Conservation (phyloP, 2,113 vertebrate genomes). For the Gavialis gangeticus region DNA sequence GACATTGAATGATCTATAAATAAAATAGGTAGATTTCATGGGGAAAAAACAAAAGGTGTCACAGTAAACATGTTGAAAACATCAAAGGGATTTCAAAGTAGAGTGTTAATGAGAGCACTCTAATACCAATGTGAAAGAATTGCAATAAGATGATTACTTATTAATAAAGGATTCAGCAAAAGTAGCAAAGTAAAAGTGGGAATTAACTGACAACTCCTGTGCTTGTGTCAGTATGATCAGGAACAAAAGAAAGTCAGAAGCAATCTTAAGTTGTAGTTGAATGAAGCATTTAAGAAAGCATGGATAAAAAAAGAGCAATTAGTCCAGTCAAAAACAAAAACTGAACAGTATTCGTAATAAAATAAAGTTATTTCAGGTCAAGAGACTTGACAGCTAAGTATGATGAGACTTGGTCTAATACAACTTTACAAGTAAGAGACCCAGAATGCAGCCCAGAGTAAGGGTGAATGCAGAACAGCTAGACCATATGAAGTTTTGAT, state of each 20-base stretch:
- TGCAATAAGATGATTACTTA: background rate
- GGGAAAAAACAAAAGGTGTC: background rate
- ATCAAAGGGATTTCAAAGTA: conserved; percentile 19
- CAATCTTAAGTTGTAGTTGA: background rate
- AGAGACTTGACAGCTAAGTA: background rate
- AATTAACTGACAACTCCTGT: background rate
- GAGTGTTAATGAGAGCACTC: background rate
- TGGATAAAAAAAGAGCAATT: background rate
- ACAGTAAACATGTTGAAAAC: background rate
- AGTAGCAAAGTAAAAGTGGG: background rate
- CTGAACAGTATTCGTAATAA: background rate
- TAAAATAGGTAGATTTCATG: background rate
- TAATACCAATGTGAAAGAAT: background rate
- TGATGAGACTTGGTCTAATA: background rate
- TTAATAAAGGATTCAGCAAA: background rate
- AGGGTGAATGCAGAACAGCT: background rate
- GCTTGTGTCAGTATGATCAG: background rate
- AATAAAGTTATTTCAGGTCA: background rate
- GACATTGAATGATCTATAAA: background rate
- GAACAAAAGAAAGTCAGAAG: background rate
- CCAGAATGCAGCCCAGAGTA: background rate
- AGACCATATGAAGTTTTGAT: background rate
- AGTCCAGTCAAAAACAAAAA: background rate
- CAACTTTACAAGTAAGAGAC: background rate
- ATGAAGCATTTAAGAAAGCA: background rate